These are phyloP conservation scores for Limonius californicus DNA, from an alignment of 1,140 invertebrate species.

Conservation along the genomic window DNA sequence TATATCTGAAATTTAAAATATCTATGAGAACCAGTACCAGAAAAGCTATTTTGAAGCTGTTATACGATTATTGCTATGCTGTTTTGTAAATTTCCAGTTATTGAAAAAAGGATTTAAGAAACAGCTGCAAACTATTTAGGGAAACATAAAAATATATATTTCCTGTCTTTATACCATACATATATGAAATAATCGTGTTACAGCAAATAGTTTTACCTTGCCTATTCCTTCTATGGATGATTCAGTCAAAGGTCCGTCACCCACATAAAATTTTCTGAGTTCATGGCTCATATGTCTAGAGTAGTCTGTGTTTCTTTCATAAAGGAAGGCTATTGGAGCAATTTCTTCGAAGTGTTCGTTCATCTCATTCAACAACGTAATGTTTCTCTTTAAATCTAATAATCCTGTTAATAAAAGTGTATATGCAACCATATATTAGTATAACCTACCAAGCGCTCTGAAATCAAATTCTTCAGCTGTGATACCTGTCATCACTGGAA, in stretches of 20 bases:
- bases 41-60: too few species aligned
- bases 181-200: too few species aligned
- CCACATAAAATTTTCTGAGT: conserved; percentile 49
- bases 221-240: conserved; percentile 20
- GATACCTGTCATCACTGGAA: conserved; percentile 62
- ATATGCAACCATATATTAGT: too few species aligned
- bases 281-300: conserved; percentile 50
- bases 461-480: conserved; percentile 62
- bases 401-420: too few species aligned
- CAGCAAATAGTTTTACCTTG: conserved; percentile 20
- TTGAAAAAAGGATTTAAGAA: too few species aligned
- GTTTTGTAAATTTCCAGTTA: too few species aligned
- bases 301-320: conserved; percentile 49
- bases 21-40: too few species aligned
- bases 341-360: conserved; percentile 51
- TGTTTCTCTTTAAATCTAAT: conserved; percentile 49
- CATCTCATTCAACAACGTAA: conserved; percentile 43
- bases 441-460: neutral
- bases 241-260: conserved; percentile 41
- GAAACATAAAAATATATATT: too few species aligned
- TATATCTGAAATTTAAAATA: conserved; percentile 39
- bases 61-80: too few species aligned
- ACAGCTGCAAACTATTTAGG: too few species aligned
- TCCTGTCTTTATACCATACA: too few species aligned
- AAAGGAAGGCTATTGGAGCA: conserved; percentile 55